Conservation (phyloP, 2,113 vertebrate species). For the Elachura formosa region DNA sequence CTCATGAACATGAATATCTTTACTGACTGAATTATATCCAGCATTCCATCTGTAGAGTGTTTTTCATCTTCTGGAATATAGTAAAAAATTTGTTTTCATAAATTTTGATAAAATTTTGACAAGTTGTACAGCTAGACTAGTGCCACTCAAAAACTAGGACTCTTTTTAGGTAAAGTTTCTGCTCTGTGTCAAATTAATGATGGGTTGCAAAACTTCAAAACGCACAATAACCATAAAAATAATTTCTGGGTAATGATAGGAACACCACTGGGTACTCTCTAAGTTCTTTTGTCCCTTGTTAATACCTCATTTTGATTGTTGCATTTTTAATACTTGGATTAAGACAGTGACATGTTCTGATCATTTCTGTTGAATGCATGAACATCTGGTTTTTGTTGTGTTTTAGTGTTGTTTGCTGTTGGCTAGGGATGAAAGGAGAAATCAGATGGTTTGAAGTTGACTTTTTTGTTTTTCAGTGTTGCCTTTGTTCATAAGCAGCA, state of each 20-base stretch:
- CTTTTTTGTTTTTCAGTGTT: conserved; percentile 26
- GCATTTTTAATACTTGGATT: conserved; percentile 52
- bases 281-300: conserved; percentile 13
- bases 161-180: background rate
- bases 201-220: background rate
- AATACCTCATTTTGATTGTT: conserved; percentile 39
- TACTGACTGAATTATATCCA: background rate
- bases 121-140: background rate
- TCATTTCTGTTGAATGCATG: background rate
- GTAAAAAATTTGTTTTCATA: background rate
- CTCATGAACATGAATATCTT: background rate
- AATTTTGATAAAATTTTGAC: background rate
- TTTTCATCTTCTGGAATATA: background rate
- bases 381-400: conserved; percentile 40
- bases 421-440: conserved; percentile 43
- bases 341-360: conserved; percentile 40
- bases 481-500: conserved; percentile 28
- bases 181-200: background rate
- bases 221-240: background rate
- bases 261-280: background rate
- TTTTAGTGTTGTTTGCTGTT: conserved; percentile 37
- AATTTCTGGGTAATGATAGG: background rate
- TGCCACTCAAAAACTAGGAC: background rate
- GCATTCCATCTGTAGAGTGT: background rate
- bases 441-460: conserved; percentile 35